phyloP scores from a whole-genome alignment of 2,888 invertebrate genomes.

The Xestia c-nigrum region DNA sequence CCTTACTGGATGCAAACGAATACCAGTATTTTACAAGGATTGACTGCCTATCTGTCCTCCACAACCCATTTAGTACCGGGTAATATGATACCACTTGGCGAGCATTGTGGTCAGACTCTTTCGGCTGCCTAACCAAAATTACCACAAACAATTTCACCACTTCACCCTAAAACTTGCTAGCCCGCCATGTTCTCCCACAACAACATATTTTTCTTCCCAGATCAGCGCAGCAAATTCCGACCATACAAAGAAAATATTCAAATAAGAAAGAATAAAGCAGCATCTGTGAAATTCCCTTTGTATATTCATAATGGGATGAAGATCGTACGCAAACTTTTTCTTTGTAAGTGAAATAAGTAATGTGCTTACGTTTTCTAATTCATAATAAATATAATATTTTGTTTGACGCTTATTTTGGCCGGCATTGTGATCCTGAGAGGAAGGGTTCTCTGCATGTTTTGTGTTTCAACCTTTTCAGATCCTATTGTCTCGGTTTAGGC shows the following conservation, averaged over 20 bases:
- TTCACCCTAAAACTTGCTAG: neutral
- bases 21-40: too few relatives aligned
- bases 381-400: constrained; percentile 42
- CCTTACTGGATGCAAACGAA: too few relatives aligned
- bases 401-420: constrained; percentile 31
- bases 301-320: constrained; percentile 53
- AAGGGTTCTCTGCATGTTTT: constrained; percentile 27
- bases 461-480: neutral
- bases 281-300: constrained; percentile 60
- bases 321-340: constrained; percentile 50
- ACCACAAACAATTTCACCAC: neutral
- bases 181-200: neutral
- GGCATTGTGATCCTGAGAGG: constrained; percentile 27
- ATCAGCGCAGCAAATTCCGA: constrained; percentile 33
- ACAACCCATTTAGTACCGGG: too few relatives aligned
- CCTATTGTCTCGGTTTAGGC: constrained; percentile 15
- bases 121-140: too few relatives aligned
- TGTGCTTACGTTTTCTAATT: constrained; percentile 54
- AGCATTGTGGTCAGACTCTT: too few relatives aligned
- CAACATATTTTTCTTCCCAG: constrained; percentile 33
- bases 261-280: constrained; percentile 50
- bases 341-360: constrained; percentile 55
- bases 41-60: too few relatives aligned
- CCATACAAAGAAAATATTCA: constrained; percentile 54
- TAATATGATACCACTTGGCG: too few relatives aligned